Evolutionary conservation across 2,888 invertebrate species (phyloP), one percentile per base, ranked within the genome.

Genomic region (Emmelina monodactyla): DNA sequence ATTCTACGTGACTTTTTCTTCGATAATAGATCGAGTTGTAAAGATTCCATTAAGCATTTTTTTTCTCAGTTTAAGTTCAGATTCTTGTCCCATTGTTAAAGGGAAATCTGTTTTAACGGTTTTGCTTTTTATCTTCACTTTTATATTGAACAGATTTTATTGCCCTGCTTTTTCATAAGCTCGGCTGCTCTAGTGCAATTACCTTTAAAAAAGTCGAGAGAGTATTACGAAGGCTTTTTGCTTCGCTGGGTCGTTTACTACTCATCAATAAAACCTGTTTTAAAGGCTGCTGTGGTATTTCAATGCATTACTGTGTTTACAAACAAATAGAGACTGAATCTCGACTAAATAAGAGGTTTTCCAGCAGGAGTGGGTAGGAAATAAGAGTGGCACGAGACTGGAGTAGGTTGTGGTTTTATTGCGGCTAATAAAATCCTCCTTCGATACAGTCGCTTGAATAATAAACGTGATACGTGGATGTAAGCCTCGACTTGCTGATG

Each of bases 1-100:
- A 72, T 70, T 71, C 62, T 76, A 75, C 76, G 76, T 75, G 76
- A 76, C 75, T 67, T 53, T 53, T 53, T 50, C 47, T 41, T 43
- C 46, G 51, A 55, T 58, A 60, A 58, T 60, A 62, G 61, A 60
- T 60, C 56, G 58, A 54, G 51, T 60, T 62, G 49, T 55, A 53
- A 58, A 63, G 57, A 62, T 63, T 62, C 65, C 60, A 67, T 68
- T 69, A 65, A 55, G 60, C 56, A 53, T 53, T 56, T 71, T 63
- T 68, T 57, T 51, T 46, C 42, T 44, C 38, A 42, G 43, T 38
- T 47, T 47, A 55, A 53, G 47, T 50, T 41, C 38, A 37, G 50
- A 48, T 43, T 49, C 48, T 51, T 47, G 51, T 49, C 47, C 56
- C 58, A 69, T 73, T 72, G 69, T 71, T 62, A 47, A 44, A 48